Percentiles rank a stretch among this genome's conserved stretches.
phyloP scores from a whole-genome alignment of 1,140 invertebrate genomes.

The Anthonomus grandis region DNA sequence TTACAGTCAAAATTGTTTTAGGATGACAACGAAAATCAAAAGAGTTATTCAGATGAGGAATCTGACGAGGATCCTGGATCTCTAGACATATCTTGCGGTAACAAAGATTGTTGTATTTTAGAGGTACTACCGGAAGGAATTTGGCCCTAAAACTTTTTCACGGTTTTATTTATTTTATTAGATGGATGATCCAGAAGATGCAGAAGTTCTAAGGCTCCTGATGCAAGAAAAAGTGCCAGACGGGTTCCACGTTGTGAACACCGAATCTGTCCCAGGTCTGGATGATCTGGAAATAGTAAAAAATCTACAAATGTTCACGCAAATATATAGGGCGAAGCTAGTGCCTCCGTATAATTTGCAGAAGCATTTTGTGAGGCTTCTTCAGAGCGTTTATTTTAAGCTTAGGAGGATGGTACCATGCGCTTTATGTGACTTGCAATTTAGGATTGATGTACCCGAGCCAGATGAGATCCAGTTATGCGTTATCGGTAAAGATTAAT shows the following conservation, averaged over 20 bases:
- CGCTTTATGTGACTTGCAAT: constrained; percentile 73
- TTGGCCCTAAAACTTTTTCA: neutral
- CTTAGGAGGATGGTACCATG: constrained; percentile 79
- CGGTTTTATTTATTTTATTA: constrained; percentile 39
- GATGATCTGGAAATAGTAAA: constrained; percentile 64
- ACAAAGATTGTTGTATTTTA: constrained; percentile 80
- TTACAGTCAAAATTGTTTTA: too few relatives aligned
- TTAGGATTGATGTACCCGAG: constrained; percentile 77
- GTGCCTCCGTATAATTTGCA: constrained; percentile 64
- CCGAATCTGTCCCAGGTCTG: constrained; percentile 73
- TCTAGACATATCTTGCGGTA: constrained; percentile 70
- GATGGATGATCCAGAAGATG: constrained; percentile 85
- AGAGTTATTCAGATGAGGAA: constrained; percentile 58
- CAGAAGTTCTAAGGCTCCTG: constrained; percentile 73
- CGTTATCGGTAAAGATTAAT: constrained; percentile 56
- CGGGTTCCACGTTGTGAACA: constrained; percentile 82
- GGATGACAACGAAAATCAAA: constrained; percentile 34
- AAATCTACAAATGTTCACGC: constrained; percentile 86
- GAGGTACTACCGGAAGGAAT: constrained; percentile 54
- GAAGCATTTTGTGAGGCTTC: constrained; percentile 52
- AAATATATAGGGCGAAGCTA: constrained; percentile 74
- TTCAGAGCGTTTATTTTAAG: constrained; percentile 82
- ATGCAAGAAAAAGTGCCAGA: constrained; percentile 74
- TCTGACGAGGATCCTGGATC: constrained; percentile 72
- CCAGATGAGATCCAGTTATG: constrained; percentile 88